phyloP scores from a whole-genome alignment of 1,140 invertebrate genomes.

The Papilio polyxenes region DNA sequence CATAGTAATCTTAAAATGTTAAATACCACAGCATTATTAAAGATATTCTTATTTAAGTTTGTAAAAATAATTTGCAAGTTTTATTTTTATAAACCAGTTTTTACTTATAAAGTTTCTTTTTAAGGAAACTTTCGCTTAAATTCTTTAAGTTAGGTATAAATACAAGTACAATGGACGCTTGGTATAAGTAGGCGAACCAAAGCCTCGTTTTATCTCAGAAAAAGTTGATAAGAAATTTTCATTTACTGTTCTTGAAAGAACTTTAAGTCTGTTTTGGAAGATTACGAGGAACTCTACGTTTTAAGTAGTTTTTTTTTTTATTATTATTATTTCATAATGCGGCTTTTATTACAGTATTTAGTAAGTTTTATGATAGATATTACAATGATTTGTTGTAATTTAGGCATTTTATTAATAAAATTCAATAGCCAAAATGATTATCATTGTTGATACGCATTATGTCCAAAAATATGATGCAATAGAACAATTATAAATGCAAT shows the following conservation, averaged over 20 bases:
- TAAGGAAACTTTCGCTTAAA: background rate
- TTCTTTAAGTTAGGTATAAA: constrained; percentile 4
- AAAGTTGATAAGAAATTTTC: constrained; percentile 20
- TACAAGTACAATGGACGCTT: background rate
- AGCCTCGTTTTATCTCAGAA: constrained; percentile 6
- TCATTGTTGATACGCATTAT: too few species aligned
- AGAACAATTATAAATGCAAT: too few species aligned
- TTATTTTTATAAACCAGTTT: background rate
- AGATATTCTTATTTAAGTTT: background rate
- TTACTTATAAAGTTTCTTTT: background rate
- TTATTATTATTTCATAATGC: constrained; percentile 8
- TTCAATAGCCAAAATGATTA: too few species aligned
- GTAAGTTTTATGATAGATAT: too few species aligned
- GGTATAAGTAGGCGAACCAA: background rate
- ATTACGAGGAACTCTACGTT: background rate
- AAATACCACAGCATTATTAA: background rate
- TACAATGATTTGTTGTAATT: too few species aligned
- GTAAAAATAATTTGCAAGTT: background rate
- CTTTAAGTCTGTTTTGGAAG: background rate
- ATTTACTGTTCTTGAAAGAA: background rate
- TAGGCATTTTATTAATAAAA: too few species aligned
- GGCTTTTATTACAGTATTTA: background rate
- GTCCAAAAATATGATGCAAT: too few species aligned
- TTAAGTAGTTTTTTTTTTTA: constrained; percentile 5
- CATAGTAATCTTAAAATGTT: background rate